Percentiles rank a stretch among this genome's conserved stretches.
Evolutionary conservation across 2,113 vertebrate genomes (phyloP).

Genomic region (Morone saxatilis): DNA sequence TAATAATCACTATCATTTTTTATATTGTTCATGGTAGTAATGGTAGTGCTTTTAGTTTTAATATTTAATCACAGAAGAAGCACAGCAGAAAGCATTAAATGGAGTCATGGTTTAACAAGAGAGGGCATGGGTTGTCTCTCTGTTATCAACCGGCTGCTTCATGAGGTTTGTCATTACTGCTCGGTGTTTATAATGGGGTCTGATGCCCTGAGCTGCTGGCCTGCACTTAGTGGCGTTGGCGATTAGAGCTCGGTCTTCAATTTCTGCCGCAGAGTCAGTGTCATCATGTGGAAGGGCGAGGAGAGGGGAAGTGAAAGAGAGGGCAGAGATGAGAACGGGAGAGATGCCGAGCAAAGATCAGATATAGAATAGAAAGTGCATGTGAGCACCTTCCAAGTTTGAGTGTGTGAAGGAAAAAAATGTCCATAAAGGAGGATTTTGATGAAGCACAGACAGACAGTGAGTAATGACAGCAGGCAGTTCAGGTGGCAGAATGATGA

Average conservation of each 20-base stretch:
- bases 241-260: conserved; percentile 45
- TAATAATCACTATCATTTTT: conserved; percentile 24
- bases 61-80: conserved; percentile 27
- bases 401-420: neutral
- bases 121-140: conserved; percentile 9
- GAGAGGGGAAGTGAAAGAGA: neutral
- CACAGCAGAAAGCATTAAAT: neutral
- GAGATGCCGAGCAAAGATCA: neutral
- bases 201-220: conserved; percentile 15
- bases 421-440: neutral
- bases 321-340: too few species aligned
- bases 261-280: conserved; percentile 36
- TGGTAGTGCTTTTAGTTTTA: conserved; percentile 12
- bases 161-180: conserved; percentile 44
- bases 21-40: neutral
- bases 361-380: neutral
- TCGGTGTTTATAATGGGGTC: conserved; percentile 52
- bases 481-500: conserved; percentile 15
- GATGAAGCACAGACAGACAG: neutral
- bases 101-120: conserved; percentile 34
- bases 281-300: neutral
- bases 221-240: conserved; percentile 35
- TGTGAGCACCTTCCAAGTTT: neutral
- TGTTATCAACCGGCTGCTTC: conserved; percentile 29
- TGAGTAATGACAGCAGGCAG: conserved; percentile 29